A percentile compares a stretch with the other conserved stretches of the same genome.
phyloP scores from a whole-genome alignment of 2,113 vertebrate species.

The Gobiocypris rarus region DNA sequence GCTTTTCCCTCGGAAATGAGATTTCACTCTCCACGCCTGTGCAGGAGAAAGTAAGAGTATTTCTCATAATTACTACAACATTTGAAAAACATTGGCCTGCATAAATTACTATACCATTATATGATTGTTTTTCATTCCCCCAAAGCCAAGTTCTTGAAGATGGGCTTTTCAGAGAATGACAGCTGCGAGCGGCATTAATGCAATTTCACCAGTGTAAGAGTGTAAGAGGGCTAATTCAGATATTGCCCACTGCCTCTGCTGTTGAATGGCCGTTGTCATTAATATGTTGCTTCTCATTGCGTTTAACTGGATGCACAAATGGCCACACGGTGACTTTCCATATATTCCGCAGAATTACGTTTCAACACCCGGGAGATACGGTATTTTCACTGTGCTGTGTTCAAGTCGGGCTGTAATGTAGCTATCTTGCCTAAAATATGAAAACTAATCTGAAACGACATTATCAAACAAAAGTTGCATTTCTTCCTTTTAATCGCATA shows the following conservation, averaged over 20 bases:
- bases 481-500: slow-evolving; percentile 8
- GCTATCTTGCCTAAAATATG: neutral
- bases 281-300: slow-evolving; percentile 20
- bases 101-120: slow-evolving; percentile 75
- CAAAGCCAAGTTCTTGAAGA: slow-evolving; percentile 72
- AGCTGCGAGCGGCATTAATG: slow-evolving; percentile 63
- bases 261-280: slow-evolving; percentile 40
- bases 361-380: neutral
- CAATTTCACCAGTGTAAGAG: slow-evolving; percentile 67
- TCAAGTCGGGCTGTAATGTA: neutral
- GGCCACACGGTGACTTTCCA: neutral
- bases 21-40: slow-evolving; percentile 71
- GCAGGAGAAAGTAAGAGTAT: slow-evolving; percentile 72
- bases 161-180: slow-evolving; percentile 66
- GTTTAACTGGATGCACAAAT: slow-evolving; percentile 40
- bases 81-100: slow-evolving; percentile 76
- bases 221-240: slow-evolving; percentile 65
- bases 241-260: slow-evolving; percentile 62
- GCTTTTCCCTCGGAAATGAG: slow-evolving; percentile 78
- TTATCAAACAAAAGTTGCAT: neutral
- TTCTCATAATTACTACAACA: slow-evolving; percentile 81
- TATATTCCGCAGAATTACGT: slow-evolving; percentile 18
- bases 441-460: neutral
- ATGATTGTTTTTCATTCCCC: slow-evolving; percentile 71
- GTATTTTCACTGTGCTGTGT: neutral